Evolutionary conservation across 2,113 vertebrate genomes (phyloP).

Genomic region (Phalacrocorax aristotelis): DNA sequence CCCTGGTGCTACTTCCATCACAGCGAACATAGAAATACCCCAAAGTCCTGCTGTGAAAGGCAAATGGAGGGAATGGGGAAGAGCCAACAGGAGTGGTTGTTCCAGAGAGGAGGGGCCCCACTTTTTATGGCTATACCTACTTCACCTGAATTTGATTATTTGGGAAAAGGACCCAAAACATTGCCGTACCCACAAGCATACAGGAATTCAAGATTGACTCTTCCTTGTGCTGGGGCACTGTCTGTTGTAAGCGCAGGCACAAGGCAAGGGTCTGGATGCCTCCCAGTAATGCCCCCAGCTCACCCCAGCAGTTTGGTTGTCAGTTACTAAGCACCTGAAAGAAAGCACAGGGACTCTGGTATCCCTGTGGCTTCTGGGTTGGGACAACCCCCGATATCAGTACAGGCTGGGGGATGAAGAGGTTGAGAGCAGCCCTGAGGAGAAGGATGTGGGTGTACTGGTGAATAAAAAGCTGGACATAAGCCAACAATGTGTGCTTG

Average conservation of each 20-base stretch:
- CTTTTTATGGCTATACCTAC: not conserved
- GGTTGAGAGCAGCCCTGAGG: too few relatives aligned
- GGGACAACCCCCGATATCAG: too few relatives aligned
- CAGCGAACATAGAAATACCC: not conserved
- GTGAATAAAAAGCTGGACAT: too few relatives aligned
- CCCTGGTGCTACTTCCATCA: not conserved
- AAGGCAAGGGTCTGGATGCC: not conserved
- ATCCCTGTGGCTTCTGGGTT: not conserved
- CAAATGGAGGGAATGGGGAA: not conserved
- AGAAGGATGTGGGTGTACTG: too few relatives aligned
- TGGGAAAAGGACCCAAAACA: not conserved
- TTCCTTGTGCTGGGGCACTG: not conserved
- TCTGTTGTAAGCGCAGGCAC: not conserved
- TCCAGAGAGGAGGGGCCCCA: not conserved
- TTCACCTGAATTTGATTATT: not conserved
- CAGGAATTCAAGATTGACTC: not conserved
- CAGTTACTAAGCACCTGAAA: not conserved
- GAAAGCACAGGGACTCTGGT: not conserved
- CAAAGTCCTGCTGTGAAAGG: not conserved
- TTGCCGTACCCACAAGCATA: fast-evolving
- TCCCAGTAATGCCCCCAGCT: not conserved
- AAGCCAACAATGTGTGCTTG: too few relatives aligned
- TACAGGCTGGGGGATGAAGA: too few relatives aligned
- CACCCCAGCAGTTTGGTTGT: not conserved
- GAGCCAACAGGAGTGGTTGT: not conserved